A percentile compares a stretch with the other conserved stretches of the same genome.
These are phyloP conservation scores for Psophia crepitans DNA, from an alignment of 2,113 vertebrate species.

Conservation along the genomic window DNA sequence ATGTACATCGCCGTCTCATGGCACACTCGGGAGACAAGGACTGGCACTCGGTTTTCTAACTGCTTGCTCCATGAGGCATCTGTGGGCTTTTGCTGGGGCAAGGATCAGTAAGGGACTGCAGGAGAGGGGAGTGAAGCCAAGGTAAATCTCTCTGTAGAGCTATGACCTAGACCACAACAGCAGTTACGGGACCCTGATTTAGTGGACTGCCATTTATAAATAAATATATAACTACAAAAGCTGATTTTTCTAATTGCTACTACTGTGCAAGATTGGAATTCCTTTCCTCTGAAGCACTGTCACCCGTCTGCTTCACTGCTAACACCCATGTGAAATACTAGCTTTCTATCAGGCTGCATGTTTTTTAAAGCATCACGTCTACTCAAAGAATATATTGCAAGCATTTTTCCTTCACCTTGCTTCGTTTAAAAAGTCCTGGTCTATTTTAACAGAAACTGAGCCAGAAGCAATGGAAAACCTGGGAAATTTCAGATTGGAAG, in stretches of 20 bases:
- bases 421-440: background rate
- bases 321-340: background rate
- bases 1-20: rapidly evolving
- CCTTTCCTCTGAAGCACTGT: background rate
- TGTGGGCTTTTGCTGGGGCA: background rate
- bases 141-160: background rate
- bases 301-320: background rate
- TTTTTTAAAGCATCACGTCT: background rate
- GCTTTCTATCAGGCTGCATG: background rate
- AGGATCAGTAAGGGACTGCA: background rate
- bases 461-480: background rate
- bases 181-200: background rate
- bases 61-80: rapidly evolving
- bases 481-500: background rate
- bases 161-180: background rate
- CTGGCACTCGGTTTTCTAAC: background rate
- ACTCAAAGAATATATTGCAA: background rate
- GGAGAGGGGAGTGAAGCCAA: background rate
- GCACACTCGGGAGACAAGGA: background rate
- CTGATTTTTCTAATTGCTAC: background rate
- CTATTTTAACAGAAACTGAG: background rate
- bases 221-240: background rate
- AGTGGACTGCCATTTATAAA: background rate
- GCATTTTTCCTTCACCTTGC: background rate
- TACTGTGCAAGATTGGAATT: background rate